Conservation (phyloP, 2,888 invertebrate genomes). For the Papilio demoleus region DNA sequence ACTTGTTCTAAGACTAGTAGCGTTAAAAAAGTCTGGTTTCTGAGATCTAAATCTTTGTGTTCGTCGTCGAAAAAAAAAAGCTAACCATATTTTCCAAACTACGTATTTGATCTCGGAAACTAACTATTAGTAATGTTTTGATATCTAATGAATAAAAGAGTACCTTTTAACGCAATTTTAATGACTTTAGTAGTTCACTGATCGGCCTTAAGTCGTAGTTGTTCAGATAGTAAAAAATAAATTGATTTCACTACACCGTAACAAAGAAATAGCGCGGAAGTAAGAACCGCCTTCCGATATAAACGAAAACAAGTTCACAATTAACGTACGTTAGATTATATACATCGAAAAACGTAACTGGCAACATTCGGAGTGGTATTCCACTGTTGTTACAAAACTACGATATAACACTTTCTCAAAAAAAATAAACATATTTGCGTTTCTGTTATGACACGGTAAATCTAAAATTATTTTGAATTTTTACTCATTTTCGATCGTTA, state of each 20-base stretch:
- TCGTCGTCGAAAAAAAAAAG: too few species aligned
- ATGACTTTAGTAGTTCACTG: constrained; percentile 17
- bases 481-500: too few species aligned
- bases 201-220: constrained; percentile 18
- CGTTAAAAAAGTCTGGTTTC: too few species aligned
- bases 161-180: background rate
- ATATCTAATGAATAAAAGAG: background rate
- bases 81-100: too few species aligned
- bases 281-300: constrained; percentile 27
- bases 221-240: constrained; percentile 29
- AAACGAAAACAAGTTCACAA: constrained; percentile 20
- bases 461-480: too few species aligned
- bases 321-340: background rate
- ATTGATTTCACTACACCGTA: constrained; percentile 27
- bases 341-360: background rate
- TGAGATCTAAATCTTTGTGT: too few species aligned
- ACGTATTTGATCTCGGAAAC: too few species aligned
- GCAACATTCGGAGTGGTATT: background rate
- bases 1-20: background rate
- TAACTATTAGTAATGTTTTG: background rate
- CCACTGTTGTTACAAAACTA: too few species aligned
- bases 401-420: too few species aligned
- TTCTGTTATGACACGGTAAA: too few species aligned
- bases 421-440: too few species aligned
- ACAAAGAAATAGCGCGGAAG: constrained; percentile 34